phyloP scores from a whole-genome alignment of 2,888 invertebrate genomes.

The Ecliptopera silaceata region DNA sequence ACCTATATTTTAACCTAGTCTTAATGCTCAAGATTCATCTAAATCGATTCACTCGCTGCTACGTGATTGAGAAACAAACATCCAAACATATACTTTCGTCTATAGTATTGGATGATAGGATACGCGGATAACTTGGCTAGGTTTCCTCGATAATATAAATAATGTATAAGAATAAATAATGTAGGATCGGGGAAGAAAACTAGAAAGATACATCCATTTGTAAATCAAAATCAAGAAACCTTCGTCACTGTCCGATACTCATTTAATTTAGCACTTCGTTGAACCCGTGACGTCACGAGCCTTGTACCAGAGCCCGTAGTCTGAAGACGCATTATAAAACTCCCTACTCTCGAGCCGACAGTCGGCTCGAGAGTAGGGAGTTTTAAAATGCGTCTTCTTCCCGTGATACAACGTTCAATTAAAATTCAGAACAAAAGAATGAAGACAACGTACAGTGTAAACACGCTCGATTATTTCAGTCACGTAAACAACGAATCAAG shows the following conservation, averaged over 20 bases:
- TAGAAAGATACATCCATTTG: conserved; percentile 30
- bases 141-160: conserved; percentile 48
- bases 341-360: no score
- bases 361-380: no score
- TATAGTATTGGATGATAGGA: no score
- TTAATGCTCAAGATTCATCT: no score
- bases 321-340: no score
- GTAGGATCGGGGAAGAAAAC: conserved; percentile 36
- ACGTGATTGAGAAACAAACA: no score
- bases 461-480: conserved; percentile 18
- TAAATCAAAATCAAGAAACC: conserved; percentile 52
- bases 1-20: no score
- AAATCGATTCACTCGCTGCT: no score
- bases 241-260: conserved; percentile 62
- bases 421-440: conserved; percentile 37
- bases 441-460: conserved; percentile 23
- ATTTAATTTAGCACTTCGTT: conserved; percentile 65
- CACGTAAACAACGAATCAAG: conserved; percentile 31
- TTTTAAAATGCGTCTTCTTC: no score
- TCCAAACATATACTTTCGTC: no score
- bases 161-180: conserved; percentile 60
- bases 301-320: conserved; percentile 38
- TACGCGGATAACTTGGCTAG: conserved; percentile 32
- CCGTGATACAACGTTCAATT: conserved; percentile 40
- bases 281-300: conserved; percentile 50